phyloP scores from a whole-genome alignment of 92 coral and sea anemone species.

The Phenganax marumi region DNA sequence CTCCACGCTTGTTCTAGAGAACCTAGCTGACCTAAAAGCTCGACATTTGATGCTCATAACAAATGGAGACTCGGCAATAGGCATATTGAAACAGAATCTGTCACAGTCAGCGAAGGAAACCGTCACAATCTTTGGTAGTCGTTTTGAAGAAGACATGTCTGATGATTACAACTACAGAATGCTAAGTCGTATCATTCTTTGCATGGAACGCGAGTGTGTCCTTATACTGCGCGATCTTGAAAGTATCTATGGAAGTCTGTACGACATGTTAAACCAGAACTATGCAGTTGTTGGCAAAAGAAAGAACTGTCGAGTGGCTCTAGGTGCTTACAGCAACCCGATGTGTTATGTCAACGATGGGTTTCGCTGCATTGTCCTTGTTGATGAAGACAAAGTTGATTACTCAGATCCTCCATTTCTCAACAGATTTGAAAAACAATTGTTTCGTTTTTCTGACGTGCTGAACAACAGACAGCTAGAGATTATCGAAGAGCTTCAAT shows the following conservation, averaged over 20 bases:
- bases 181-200: constrained; percentile 85
- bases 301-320: constrained; percentile 89
- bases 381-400: constrained; percentile 79
- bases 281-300: constrained; percentile 85
- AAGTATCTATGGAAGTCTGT: constrained; percentile 87
- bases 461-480: constrained; percentile 46
- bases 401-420: constrained; percentile 89
- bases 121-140: constrained; percentile 89
- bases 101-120: constrained; percentile 71
- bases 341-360: constrained; percentile 95
- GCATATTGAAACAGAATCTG: constrained; percentile 73
- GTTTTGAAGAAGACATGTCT: constrained; percentile 83
- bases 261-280: constrained; percentile 92
- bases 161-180: constrained; percentile 86
- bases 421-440: constrained; percentile 87
- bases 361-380: constrained; percentile 84
- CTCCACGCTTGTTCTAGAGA: constrained; percentile 67
- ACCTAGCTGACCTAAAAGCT: constrained; percentile 69
- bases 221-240: constrained; percentile 86
- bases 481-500: constrained; percentile 55
- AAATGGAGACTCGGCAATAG: constrained; percentile 84
- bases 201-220: constrained; percentile 87
- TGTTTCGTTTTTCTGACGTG: constrained; percentile 82
- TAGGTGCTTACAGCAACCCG: constrained; percentile 92
- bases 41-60: constrained; percentile 94